Evolutionary conservation across 2,888 invertebrate genomes (phyloP).

Genomic region (Magallana nippona): DNA sequence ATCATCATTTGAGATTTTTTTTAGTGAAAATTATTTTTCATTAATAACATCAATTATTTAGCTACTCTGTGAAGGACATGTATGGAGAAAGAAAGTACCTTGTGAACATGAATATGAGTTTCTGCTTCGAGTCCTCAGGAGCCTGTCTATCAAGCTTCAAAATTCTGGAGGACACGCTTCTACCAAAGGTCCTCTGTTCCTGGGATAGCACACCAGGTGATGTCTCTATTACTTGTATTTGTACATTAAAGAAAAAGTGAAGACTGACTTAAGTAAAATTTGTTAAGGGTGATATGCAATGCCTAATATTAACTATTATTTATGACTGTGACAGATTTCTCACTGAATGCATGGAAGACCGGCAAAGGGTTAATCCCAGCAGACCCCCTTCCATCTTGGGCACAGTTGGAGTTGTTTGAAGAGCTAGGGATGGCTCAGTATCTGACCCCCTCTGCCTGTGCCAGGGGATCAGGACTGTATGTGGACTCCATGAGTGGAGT

Average conservation of each 20-base stretch:
- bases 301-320: background rate
- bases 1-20: too few species aligned
- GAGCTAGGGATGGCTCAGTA: slow-evolving; percentile 45
- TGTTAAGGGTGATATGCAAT: background rate
- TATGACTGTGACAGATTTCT: slow-evolving; percentile 42
- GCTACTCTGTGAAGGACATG: slow-evolving; percentile 43
- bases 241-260: background rate
- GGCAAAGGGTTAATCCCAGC: slow-evolving; percentile 37
- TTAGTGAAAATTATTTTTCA: background rate
- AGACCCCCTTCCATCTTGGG: slow-evolving; percentile 28
- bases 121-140: slow-evolving; percentile 44
- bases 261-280: background rate
- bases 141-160: slow-evolving; percentile 35
- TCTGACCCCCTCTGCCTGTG: slow-evolving; percentile 40
- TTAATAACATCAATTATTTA: background rate
- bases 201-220: slow-evolving; percentile 37
- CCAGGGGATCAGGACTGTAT: slow-evolving; percentile 36
- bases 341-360: slow-evolving; percentile 41
- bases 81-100: slow-evolving; percentile 40
- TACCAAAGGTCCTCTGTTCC: slow-evolving; percentile 47
- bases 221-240: background rate
- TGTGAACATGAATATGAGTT: slow-evolving; percentile 40
- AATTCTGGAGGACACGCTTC: slow-evolving; percentile 41
- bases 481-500: background rate
- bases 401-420: slow-evolving; percentile 38